Conservation (phyloP, 1,140 invertebrate species). For the Ostrea denselamellosa region DNA sequence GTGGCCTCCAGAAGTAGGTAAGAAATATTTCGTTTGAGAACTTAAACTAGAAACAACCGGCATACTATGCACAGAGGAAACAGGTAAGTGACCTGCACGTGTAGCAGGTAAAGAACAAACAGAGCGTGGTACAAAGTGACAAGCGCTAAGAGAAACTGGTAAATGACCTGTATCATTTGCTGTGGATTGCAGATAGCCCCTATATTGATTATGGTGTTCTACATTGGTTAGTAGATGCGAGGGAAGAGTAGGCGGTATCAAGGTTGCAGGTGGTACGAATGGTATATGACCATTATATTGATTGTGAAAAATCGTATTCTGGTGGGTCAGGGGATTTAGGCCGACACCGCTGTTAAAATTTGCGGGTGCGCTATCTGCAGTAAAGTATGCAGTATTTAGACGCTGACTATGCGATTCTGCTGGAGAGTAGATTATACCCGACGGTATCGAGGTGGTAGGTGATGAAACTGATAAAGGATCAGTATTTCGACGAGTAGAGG, state of each 20-base stretch:
- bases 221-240: not conserved
- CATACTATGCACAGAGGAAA: not conserved
- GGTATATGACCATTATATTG: not conserved
- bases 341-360: too few species aligned
- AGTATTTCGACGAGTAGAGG: too few species aligned
- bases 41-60: not conserved
- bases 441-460: too few species aligned
- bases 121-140: not conserved
- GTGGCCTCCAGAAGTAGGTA: not conserved
- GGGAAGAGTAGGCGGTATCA: not conserved
- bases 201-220: not conserved
- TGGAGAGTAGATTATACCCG: too few species aligned
- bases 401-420: too few species aligned
- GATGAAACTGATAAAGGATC: too few species aligned
- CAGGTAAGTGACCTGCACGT: not conserved
- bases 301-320: too few species aligned
- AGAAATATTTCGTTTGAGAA: not conserved
- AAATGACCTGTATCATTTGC: not conserved
- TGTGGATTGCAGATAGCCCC: not conserved
- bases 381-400: too few species aligned
- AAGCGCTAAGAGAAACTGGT: not conserved
- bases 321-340: too few species aligned
- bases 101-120: not conserved
- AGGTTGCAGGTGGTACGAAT: not conserved
- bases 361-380: too few species aligned